Percentiles rank a stretch among this genome's conserved stretches.
Evolutionary conservation across 2,113 vertebrate species (phyloP).

Genomic region (Columbina picui): DNA sequence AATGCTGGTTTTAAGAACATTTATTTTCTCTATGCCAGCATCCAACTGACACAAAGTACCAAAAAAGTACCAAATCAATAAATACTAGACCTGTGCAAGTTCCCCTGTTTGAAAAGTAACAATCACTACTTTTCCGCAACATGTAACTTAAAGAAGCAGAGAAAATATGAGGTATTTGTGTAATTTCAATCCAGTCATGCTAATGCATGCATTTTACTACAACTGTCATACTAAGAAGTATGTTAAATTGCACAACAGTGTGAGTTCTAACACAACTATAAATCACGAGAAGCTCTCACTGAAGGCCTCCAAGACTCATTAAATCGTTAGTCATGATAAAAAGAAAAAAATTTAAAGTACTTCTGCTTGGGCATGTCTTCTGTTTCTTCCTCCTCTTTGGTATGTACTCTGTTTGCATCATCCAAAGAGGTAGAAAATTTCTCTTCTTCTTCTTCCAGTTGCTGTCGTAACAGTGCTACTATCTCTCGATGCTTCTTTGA

Average conservation of each 20-base stretch:
- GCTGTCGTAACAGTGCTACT: slow-evolving; percentile 88
- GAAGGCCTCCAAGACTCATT: background rate
- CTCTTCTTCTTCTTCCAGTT: slow-evolving; percentile 88
- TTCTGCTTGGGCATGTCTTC: slow-evolving; percentile 79
- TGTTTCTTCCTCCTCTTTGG: slow-evolving; percentile 70
- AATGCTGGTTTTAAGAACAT: background rate
- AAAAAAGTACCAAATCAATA: background rate
- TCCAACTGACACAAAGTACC: background rate
- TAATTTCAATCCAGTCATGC: background rate
- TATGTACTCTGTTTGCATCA: slow-evolving; percentile 53
- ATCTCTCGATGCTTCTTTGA: slow-evolving; percentile 96
- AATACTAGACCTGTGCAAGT: background rate
- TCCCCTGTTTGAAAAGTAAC: background rate
- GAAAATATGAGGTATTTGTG: background rate
- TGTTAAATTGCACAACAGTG: background rate
- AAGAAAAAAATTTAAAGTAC: slow-evolving; percentile 68
- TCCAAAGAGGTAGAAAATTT: slow-evolving; percentile 59
- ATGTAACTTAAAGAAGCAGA: background rate
- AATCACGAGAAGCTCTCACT: background rate
- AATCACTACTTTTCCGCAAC: background rate
- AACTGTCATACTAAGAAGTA: background rate
- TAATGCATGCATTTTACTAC: background rate
- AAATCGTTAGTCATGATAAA: background rate
- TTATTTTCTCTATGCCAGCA: background rate
- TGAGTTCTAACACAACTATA: background rate